Conservation (phyloP, 2,113 vertebrate genomes). For the Aepyceros melampus region DNA sequence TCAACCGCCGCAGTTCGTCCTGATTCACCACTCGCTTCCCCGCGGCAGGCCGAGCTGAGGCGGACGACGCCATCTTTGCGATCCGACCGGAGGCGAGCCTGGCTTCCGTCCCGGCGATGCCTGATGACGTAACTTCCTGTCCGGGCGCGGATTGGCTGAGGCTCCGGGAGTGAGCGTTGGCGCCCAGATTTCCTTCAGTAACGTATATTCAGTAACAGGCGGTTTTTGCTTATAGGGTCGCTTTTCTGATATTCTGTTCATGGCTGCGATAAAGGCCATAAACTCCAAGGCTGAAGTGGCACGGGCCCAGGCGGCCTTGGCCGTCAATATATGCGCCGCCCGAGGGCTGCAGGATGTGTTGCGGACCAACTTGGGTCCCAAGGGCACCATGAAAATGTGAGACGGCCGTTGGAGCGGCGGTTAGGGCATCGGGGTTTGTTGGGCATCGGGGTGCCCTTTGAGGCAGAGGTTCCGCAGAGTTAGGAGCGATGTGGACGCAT, state of each 20-base stretch:
- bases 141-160: neutral
- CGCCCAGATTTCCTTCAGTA: neutral
- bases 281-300: constrained; percentile 95
- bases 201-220: rapidly evolving
- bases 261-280: constrained; percentile 89
- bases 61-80: constrained; percentile 69
- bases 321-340: constrained; percentile 94
- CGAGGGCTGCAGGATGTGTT: constrained; percentile 95
- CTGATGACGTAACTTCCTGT: neutral
- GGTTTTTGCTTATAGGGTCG: rapidly evolving
- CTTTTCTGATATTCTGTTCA: rapidly evolving
- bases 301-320: constrained; percentile 91
- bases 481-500: neutral
- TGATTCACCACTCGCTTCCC: constrained; percentile 90
- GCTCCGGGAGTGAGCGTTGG: neutral
- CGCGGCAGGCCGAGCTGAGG: neutral
- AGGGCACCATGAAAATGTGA: constrained; percentile 98
- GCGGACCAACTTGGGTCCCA: constrained; percentile 92
- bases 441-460: neutral
- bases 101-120: neutral
- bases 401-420: constrained; percentile 56
- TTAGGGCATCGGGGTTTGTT: neutral
- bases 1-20: constrained; percentile 92
- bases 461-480: neutral
- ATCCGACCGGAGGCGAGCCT: rapidly evolving